Conservation (phyloP, 2,113 vertebrate species). For the Hyla sarda region DNA sequence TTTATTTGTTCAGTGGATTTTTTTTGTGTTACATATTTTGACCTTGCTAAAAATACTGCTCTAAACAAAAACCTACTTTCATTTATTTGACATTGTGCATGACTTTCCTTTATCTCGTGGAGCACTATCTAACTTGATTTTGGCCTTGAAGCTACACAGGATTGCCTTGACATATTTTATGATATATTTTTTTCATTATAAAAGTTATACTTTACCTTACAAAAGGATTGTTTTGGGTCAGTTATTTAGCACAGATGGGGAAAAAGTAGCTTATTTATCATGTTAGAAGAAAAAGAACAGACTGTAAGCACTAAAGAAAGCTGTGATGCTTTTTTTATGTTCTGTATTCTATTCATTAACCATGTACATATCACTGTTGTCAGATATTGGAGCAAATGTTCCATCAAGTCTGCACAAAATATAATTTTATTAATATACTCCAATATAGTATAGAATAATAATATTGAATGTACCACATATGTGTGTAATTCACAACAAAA, state of each 20-base stretch:
- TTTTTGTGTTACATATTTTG: not conserved
- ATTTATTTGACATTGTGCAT: conserved; percentile 18
- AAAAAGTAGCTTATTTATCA: not conserved
- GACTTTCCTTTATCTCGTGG: conserved; percentile 1
- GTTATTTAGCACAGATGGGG: not conserved
- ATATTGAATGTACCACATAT: too few relatives aligned
- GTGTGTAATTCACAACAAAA: too few relatives aligned
- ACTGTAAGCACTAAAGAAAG: not conserved
- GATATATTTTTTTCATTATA: not conserved
- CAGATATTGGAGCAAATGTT: not conserved
- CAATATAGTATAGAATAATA: not conserved
- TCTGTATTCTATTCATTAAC: not conserved
- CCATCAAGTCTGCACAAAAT: not conserved
- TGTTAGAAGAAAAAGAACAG: not conserved
- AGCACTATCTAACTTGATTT: conserved; percentile 11
- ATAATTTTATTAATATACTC: not conserved
- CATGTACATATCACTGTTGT: not conserved
- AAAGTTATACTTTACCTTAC: conserved; percentile 11
- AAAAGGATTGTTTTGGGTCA: not conserved
- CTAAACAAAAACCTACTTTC: not conserved
- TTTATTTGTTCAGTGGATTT: not conserved
- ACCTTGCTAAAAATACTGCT: not conserved
- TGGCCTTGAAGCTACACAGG: conserved; percentile 9
- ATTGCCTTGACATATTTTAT: conserved; percentile 1
- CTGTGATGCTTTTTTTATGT: not conserved